Evolutionary conservation across 1,140 invertebrate genomes (phyloP).

Genomic region (Drosophila kohkoa): DNA sequence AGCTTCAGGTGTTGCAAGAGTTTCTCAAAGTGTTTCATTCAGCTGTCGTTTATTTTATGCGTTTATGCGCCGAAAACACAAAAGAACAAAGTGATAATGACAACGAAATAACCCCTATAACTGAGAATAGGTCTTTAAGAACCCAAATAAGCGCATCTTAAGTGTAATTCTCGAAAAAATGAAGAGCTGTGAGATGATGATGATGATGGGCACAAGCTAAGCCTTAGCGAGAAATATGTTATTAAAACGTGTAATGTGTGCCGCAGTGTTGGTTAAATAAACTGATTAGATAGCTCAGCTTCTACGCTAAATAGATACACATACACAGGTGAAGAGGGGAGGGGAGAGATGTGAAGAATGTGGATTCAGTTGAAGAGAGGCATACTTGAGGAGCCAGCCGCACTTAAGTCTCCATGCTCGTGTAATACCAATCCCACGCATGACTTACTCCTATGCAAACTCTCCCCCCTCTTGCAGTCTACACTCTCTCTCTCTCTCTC

Average conservation of each 20-base stretch:
- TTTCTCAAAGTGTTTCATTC: slow-evolving; percentile 3
- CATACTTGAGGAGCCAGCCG: slow-evolving; percentile 1
- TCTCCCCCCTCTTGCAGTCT: not conserved
- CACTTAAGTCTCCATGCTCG: not conserved
- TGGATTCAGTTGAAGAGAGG: slow-evolving; percentile 17
- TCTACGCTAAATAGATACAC: slow-evolving; percentile 10
- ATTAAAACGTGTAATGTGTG: slow-evolving; percentile 15
- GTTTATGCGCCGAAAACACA: not conserved
- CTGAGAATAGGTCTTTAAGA: slow-evolving; percentile 6
- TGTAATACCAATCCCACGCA: slow-evolving; percentile 20
- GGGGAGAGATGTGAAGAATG: slow-evolving; percentile 10
- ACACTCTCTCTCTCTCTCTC: not conserved
- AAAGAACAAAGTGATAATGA: slow-evolving; percentile 11
- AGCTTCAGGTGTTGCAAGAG: slow-evolving; percentile 1
- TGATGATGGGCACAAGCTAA: slow-evolving; percentile 16
- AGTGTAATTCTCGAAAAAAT: slow-evolving; percentile 10
- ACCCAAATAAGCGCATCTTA: slow-evolving; percentile 22
- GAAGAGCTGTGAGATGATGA: slow-evolving; percentile 3
- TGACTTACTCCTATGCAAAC: slow-evolving; percentile 16
- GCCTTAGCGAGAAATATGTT: slow-evolving; percentile 13
- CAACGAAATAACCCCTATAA: slow-evolving; percentile 18
- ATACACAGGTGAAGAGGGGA: not conserved
- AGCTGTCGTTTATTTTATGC: not conserved
- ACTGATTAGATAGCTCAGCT: slow-evolving; percentile 27
- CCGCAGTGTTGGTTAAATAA: slow-evolving; percentile 10